Percentiles rank a stretch among this genome's conserved stretches.
Conservation (phyloP, 2,888 invertebrate species). For the Diaperis boleti region DNA sequence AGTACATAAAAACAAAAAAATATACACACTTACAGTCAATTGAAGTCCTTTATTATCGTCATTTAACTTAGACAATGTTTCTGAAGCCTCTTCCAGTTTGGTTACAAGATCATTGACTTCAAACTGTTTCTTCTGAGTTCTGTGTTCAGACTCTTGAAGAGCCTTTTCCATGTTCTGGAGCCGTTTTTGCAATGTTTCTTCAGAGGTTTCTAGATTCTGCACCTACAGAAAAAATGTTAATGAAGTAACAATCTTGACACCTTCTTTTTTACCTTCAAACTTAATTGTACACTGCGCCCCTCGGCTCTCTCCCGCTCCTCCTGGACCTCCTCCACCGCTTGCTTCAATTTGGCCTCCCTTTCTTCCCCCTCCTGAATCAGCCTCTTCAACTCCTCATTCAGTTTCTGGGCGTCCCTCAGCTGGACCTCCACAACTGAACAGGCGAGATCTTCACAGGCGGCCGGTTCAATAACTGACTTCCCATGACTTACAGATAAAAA, state of each 20-base stretch:
- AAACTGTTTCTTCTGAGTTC: neutral
- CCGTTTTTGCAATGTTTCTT: neutral
- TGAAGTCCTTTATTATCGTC: neutral
- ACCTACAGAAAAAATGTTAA: neutral
- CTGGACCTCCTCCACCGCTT: neutral
- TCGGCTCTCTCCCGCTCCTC: too few species aligned
- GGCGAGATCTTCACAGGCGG: slow-evolving; percentile 60
- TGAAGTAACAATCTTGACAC: neutral
- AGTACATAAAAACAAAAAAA: too few species aligned
- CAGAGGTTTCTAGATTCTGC: neutral
- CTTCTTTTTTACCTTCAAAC: neutral
- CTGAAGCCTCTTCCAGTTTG: neutral
- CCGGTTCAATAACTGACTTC: slow-evolving; percentile 5
- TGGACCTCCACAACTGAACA: slow-evolving; percentile 65
- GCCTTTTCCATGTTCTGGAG: neutral
- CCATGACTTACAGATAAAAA: slow-evolving; percentile 15
- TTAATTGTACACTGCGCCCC: too few species aligned
- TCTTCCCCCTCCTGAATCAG: slow-evolving; percentile 31
- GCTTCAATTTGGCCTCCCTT: slow-evolving; percentile 1
- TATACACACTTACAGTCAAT: too few species aligned
- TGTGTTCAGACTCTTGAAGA: neutral
- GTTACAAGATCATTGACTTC: neutral
- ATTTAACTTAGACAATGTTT: neutral
- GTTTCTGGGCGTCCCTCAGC: slow-evolving; percentile 60
- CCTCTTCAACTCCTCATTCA: slow-evolving; percentile 52